Evolutionary conservation across 2,113 vertebrate genomes (phyloP).

Genomic region (Conger conger): DNA sequence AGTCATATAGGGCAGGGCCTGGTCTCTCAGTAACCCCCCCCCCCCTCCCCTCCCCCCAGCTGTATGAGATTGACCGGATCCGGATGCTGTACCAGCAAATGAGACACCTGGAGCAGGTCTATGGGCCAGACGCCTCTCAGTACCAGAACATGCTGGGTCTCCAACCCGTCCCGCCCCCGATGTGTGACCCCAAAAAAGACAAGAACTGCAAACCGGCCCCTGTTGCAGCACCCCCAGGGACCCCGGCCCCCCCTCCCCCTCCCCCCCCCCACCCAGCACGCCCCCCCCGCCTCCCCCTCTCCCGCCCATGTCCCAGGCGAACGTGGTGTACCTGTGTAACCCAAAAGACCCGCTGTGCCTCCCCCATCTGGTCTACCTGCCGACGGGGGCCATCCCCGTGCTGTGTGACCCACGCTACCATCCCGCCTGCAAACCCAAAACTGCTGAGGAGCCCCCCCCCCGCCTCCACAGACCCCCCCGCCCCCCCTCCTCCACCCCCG

Average conservation of each 20-base stretch:
- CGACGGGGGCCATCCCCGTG: conserved; percentile 55
- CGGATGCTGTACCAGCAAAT: conserved; percentile 70
- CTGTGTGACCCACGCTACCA: conserved; percentile 65
- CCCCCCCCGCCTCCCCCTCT: conserved; percentile 48
- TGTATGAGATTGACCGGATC: conserved; percentile 71
- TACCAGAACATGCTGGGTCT: conserved; percentile 63
- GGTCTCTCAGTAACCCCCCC: no score
- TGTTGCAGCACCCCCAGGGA: conserved; percentile 20
- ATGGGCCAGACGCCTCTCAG: conserved; percentile 60
- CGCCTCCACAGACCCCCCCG: background rate
- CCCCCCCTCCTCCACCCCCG: background rate
- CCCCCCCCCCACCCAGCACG: conserved; percentile 37
- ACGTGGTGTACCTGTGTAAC: conserved; percentile 62
- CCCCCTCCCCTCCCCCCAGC: conserved; percentile 36
- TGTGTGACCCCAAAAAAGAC: conserved; percentile 23
- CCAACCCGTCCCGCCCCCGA: conserved; percentile 43
- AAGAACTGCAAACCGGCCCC: background rate
- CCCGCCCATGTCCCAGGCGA: conserved; percentile 47
- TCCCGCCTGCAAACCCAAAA: conserved; percentile 49
- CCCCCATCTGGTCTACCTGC: conserved; percentile 64
- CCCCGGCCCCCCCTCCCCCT: conserved; percentile 31
- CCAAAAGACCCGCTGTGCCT: conserved; percentile 63
- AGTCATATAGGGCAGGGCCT: no score
- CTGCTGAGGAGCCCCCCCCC: conserved; percentile 37
- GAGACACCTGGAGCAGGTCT: conserved; percentile 63